A percentile compares a stretch with the other conserved stretches of the same genome.
Evolutionary conservation across 2,113 vertebrate genomes (phyloP).

Genomic region (Ptychochromis oligacanthus): DNA sequence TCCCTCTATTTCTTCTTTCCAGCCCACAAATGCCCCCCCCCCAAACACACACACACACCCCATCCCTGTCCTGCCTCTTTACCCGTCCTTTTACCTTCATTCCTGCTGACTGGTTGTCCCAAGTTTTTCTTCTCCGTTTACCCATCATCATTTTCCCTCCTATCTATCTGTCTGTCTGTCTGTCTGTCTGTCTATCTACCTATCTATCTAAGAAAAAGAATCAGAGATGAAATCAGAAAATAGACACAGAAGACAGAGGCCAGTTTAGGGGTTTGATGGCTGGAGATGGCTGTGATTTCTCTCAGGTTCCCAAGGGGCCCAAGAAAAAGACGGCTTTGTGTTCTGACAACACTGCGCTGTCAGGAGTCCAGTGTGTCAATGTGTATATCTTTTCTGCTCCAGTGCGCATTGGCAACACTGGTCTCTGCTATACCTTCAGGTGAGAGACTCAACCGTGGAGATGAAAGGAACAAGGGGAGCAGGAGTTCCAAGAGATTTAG

Average conservation of each 20-base stretch:
- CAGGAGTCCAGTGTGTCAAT: slow-evolving; percentile 53
- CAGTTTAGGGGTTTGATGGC: slow-evolving; percentile 63
- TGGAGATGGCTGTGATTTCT: slow-evolving; percentile 79
- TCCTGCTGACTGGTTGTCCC: slow-evolving; percentile 23
- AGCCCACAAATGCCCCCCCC: slow-evolving; percentile 45
- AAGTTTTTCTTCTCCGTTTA: slow-evolving; percentile 6
- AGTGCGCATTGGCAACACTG: slow-evolving; percentile 68
- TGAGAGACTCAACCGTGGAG: slow-evolving; percentile 67
- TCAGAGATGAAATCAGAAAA: not conserved
- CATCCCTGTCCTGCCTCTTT: slow-evolving; percentile 30
- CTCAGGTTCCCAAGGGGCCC: slow-evolving; percentile 77
- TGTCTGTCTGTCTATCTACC: slow-evolving; percentile 21
- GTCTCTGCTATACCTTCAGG: slow-evolving; percentile 69
- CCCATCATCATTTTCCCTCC: slow-evolving; percentile 17
- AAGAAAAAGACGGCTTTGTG: slow-evolving; percentile 80
- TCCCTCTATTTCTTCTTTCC: slow-evolving; percentile 61
- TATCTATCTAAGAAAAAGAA: slow-evolving; percentile 2
- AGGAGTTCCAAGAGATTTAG: slow-evolving; percentile 33
- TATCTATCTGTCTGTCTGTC: slow-evolving; percentile 26
- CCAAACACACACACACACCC: no score
- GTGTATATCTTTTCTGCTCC: slow-evolving; percentile 73
- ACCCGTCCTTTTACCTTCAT: slow-evolving; percentile 54
- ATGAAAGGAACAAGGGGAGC: slow-evolving; percentile 13
- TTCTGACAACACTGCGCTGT: slow-evolving; percentile 76
- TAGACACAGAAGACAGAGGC: slow-evolving; percentile 29